A percentile compares a stretch with the other conserved stretches of the same genome.
phyloP scores from a whole-genome alignment of 2,888 invertebrate genomes.

The Eupithecia centaureata region DNA sequence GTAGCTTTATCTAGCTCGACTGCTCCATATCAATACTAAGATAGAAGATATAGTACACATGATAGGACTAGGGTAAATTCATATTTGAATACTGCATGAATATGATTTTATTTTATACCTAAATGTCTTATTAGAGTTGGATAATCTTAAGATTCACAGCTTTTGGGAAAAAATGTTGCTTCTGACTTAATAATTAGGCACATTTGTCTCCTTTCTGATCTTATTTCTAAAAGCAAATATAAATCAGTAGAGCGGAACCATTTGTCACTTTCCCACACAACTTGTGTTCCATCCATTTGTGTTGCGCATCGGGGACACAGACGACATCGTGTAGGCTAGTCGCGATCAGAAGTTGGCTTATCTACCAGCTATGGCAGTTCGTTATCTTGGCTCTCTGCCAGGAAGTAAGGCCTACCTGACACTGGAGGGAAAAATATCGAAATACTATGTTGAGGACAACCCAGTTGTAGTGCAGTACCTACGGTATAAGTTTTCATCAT shows the following conservation, averaged over 20 bases:
- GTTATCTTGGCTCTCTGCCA: constrained; percentile 28
- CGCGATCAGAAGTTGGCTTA: constrained; percentile 24
- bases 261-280: not conserved
- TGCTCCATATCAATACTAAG: too few relatives aligned
- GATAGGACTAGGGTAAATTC: too few relatives aligned
- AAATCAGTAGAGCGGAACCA: not conserved
- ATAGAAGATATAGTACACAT: too few relatives aligned
- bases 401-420: not conserved
- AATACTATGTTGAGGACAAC: too few relatives aligned
- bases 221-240: not conserved
- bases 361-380: constrained; percentile 19
- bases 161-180: not conserved
- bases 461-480: too few relatives aligned
- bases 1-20: too few relatives aligned
- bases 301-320: not conserved
- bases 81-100: too few relatives aligned
- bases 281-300: not conserved
- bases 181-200: not conserved
- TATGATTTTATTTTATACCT: too few relatives aligned
- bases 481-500: too few relatives aligned
- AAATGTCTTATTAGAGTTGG: too few relatives aligned
- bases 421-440: not conserved
- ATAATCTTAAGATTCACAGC: too few relatives aligned
- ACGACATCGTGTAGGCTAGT: constrained; percentile 5
- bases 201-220: not conserved